A percentile compares a stretch with the other conserved stretches of the same genome.
phyloP scores from a whole-genome alignment of 2,888 invertebrate genomes.

The Lapara coniferarum region DNA sequence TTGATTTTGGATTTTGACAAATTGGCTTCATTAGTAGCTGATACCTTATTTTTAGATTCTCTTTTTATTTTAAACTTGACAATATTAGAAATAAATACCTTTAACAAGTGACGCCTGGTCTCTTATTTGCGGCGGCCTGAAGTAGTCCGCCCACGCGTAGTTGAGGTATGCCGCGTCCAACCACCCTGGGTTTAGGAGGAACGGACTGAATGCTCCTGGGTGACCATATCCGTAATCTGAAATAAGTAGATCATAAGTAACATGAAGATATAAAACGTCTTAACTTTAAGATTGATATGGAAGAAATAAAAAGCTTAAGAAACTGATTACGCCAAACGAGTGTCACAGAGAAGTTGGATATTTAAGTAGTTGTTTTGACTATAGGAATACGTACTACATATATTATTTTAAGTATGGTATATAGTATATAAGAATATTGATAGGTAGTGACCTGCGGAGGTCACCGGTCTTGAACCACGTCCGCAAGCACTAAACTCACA shows the following conservation, averaged over 20 bases:
- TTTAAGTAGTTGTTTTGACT: too few relatives aligned
- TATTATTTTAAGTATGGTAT: background rate
- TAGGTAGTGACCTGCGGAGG: constrained; percentile 50
- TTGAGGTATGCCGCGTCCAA: constrained; percentile 92
- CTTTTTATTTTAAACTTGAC: too few relatives aligned
- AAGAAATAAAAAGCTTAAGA: too few relatives aligned
- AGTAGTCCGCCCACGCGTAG: constrained; percentile 90
- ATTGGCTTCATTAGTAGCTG: background rate
- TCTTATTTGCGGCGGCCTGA: constrained; percentile 81
- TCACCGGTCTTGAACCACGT: constrained; percentile 61
- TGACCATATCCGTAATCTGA: constrained; percentile 92
- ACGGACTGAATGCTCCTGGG: constrained; percentile 90
- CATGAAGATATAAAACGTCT: constrained; percentile 16
- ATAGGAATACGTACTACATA: too few relatives aligned
- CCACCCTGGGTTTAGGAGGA: constrained; percentile 92
- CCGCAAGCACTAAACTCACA: constrained; percentile 71
- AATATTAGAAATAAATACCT: constrained; percentile 63
- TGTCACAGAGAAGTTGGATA: too few relatives aligned
- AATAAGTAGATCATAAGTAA: constrained; percentile 51
- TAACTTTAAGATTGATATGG: background rate
- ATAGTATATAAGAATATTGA: constrained; percentile 41
- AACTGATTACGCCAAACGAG: too few relatives aligned
- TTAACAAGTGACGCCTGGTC: constrained; percentile 82
- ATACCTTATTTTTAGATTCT: background rate
- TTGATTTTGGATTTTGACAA: constrained; percentile 40